Percentiles rank a stretch among this genome's conserved stretches.
Evolutionary conservation across 2,888 invertebrate species (phyloP).

Genomic region (Clitarchus hookeri): DNA sequence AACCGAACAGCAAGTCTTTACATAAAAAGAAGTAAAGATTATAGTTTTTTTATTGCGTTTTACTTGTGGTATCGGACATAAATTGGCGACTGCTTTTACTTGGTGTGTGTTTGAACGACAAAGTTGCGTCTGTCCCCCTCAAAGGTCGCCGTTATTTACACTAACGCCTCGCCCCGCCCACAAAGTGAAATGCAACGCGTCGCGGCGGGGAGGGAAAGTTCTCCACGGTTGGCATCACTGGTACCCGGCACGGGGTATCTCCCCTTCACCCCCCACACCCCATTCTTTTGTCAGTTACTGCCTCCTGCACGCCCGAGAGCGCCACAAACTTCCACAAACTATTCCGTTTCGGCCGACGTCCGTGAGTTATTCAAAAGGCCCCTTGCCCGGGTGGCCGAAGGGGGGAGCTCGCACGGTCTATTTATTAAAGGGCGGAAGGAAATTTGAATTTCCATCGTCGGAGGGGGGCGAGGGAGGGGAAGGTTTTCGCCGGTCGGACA

Average conservation of each 20-base stretch:
- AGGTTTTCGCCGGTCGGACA: neutral
- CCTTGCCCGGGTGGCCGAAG: neutral
- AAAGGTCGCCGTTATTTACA: no score
- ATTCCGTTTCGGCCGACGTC: conserved; percentile 14
- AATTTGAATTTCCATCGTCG: neutral
- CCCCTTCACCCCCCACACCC: neutral
- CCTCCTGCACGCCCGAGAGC: neutral
- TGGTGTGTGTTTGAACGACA: no score
- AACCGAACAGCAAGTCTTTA: no score
- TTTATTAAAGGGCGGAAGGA: conserved; percentile 14
- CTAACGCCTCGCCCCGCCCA: no score
- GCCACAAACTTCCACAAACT: neutral
- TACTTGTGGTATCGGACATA: no score
- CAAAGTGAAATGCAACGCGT: neutral
- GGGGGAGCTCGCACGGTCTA: neutral
- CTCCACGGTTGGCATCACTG: neutral
- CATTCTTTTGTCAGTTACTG: neutral
- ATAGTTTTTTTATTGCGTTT: no score
- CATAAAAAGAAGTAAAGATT: no score
- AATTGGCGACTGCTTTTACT: no score
- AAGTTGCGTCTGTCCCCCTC: no score
- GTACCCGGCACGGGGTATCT: neutral
- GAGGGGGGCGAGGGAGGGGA: neutral
- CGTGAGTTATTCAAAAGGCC: conserved; percentile 14
- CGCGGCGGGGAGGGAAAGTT: neutral